Conservation (phyloP, 1,140 invertebrate species). For the Sarcophaga peregrina region DNA sequence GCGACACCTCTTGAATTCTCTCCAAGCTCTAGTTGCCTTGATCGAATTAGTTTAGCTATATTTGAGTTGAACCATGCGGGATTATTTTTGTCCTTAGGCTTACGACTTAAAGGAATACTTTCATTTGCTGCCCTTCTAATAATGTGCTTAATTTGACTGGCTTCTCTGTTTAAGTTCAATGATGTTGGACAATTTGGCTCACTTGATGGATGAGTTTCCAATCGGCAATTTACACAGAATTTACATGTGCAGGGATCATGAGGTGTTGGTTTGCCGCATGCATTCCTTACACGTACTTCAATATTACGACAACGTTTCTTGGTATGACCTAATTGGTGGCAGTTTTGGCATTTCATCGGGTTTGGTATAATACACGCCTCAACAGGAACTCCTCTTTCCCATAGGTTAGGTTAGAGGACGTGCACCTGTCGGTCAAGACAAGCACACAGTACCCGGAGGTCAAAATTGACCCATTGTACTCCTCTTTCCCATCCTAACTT, state of each 20-base stretch:
- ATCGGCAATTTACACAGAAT: background rate
- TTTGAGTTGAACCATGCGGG: background rate
- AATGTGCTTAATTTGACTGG: background rate
- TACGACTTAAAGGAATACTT: background rate
- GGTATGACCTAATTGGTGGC: conserved; percentile 25
- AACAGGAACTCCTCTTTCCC: conserved; percentile 1
- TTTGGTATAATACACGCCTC: conserved; percentile 2
- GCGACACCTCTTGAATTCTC: background rate
- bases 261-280: background rate
- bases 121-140: conserved; percentile 15
- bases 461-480: too few relatives aligned
- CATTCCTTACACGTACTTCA: too few relatives aligned
- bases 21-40: background rate
- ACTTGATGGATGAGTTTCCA: background rate
- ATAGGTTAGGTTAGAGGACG: too few relatives aligned
- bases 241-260: background rate
- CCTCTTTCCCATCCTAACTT: conserved; percentile 25
- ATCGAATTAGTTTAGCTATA: background rate
- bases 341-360: background rate
- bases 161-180: background rate
- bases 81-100: background rate
- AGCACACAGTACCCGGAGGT: too few relatives aligned
- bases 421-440: too few relatives aligned
- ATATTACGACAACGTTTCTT: conserved; percentile 1
- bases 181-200: background rate